Base-by-base conservation (phyloP, 2,888 invertebrate genomes). In the Xylophagus ater region DNA sequence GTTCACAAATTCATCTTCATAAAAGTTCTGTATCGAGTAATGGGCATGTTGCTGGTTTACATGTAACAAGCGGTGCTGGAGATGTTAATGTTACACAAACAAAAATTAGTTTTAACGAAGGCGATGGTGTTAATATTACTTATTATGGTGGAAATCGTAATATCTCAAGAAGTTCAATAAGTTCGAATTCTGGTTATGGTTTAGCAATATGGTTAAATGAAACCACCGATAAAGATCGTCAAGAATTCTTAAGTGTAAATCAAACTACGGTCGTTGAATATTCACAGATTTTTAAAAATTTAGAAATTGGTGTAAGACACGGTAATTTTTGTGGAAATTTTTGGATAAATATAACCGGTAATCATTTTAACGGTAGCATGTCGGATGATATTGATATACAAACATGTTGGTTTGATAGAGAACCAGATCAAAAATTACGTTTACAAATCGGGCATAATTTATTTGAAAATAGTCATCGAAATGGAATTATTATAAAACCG, bases 101-200 rank as follows among this genome's bases (percentile, higher is more conserved):
- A 47, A 73, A 81, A 52, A 81, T 98, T 48, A 82, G 84, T 13
- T 83, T 87, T 51, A 98, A 98, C 59, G 75, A 80, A 55, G 93
- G 92, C 2, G 92, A 92, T 54, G 98, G 97, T 0, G 73, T 98
- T 8, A 98, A 98, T 60, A 81, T 98, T 9, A 93, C 94, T 0
- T 89, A 89, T 44, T 84, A 87, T 3, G 97, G 98, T 0, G 98
- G 98, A 1, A 84, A 83, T 51, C 74, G 90, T 46, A 93, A 97
- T 55, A 74, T 98, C 43, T 94, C 96, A 9, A 72, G 79, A 50
- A 84, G 88, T 30, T 80, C 78, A 18, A 67, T 98, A 17, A 83
- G 81, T 35, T 83, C 86, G 1, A 98, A 98, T 62, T 73, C 74
- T 47, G 89, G 93, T 7, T 83, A 86, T 53, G 94, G 94, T 3